A percentile compares a stretch with the other conserved stretches of the same genome.
These are phyloP conservation scores for Desmophyllum pertusum DNA, from an alignment of 92 coral and sea anemone genomes.

Conservation along the genomic window DNA sequence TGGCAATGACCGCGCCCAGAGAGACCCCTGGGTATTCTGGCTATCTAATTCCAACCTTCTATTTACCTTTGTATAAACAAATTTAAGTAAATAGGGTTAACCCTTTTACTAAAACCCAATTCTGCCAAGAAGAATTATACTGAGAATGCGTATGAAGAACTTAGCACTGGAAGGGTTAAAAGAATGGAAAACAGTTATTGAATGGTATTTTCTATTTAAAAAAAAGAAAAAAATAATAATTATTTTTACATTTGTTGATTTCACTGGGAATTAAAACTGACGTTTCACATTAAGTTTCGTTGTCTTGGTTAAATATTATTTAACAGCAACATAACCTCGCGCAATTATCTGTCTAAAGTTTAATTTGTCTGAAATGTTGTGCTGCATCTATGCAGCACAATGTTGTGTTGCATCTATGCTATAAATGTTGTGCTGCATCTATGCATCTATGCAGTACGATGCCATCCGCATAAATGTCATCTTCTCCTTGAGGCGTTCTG, in stretches of 20 bases:
- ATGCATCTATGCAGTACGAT: neutral
- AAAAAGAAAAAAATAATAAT: neutral
- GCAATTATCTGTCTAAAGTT: too few species aligned
- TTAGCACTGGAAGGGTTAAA: neutral
- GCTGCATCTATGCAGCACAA: neutral
- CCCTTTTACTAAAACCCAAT: too few species aligned
- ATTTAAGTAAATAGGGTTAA: too few species aligned
- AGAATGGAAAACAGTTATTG: neutral
- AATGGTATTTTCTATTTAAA: neutral
- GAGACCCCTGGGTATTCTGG: too few species aligned
- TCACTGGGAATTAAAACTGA: neutral
- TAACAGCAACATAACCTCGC: neutral
- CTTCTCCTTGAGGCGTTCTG: neutral
- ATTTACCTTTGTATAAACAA: too few species aligned
- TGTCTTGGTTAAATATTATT: neutral
- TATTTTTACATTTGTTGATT: neutral
- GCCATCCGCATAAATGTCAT: neutral
- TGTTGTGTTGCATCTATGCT: too few species aligned
- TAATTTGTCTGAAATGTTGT: neutral
- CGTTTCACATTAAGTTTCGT: neutral
- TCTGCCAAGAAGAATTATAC: too few species aligned
- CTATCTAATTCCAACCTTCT: too few species aligned
- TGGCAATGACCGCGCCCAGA: too few species aligned
- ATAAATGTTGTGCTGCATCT: neutral
- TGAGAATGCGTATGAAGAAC: neutral